Conservation (phyloP, 37 sponge, comb jelly and placozoan species). For the Theonella swinhoei region DNA sequence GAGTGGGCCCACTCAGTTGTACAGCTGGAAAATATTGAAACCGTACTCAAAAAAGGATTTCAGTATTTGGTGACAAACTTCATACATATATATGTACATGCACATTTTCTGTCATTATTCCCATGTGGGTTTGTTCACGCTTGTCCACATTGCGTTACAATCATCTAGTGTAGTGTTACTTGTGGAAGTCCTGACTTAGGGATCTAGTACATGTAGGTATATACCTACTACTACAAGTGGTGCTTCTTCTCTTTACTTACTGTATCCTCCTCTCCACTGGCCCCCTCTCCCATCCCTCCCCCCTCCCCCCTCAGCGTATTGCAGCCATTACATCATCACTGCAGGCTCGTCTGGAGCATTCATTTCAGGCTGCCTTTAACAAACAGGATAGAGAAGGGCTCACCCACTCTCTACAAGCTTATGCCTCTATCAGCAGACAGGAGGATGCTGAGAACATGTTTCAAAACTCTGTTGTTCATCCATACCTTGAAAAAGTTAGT, state of each 20-base stretch:
- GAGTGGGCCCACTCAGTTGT: too few species aligned
- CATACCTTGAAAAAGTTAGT: constrained; percentile 81
- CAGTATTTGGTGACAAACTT: too few species aligned
- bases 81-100: too few species aligned
- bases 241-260: neutral
- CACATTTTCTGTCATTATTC: too few species aligned
- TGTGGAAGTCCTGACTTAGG: too few species aligned
- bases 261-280: too few species aligned
- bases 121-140: too few species aligned
- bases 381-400: constrained; percentile 47
- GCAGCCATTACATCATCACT: constrained; percentile 56
- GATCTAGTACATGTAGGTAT: too few species aligned
- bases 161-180: too few species aligned
- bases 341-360: constrained; percentile 59
- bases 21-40: too few species aligned
- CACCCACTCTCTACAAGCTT: constrained; percentile 80
- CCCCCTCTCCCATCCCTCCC: neutral
- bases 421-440: constrained; percentile 69
- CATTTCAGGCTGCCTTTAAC: constrained; percentile 59
- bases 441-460: constrained; percentile 81
- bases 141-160: too few species aligned
- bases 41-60: too few species aligned
- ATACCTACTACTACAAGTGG: neutral
- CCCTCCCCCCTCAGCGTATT: constrained; percentile 66
- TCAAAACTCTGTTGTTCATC: constrained; percentile 49